Base-by-base conservation (phyloP, 2,797 vertebrate species). In the Acanthiza pusilla region DNA sequence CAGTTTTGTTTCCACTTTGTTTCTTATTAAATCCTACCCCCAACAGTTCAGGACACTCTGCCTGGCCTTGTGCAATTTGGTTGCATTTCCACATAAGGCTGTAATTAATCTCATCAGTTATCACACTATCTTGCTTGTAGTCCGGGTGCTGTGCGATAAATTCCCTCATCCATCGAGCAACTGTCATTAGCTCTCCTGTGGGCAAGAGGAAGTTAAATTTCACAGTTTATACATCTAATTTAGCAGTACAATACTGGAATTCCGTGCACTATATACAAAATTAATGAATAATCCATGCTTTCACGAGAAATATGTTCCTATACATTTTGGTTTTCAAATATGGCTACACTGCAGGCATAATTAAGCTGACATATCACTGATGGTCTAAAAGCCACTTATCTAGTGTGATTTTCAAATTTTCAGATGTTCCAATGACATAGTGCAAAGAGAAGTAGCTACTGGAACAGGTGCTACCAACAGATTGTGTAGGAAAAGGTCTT, bases 101-200 rank as follows among this genome's bases (percentile, higher is more conserved):
- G 13, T 99, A 99, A 97, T 99, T 99, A 53, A 99, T 99, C 96
- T 99, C 98, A 95, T 99, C 99, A 2, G 98, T 99, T 60, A 99
- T 98, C 65, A 99, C 89, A 40, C 99, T 99, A 94, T 99, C 99
- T 95, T 99, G 98, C 97, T 99, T 99, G 96, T 99, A 99, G 97
- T 98, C 97, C 0, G 99, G 99, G 94, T 99, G 99, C 86, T 98
- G 98, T 4, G 98, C 96, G 0, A 99, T 98, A 82, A 99, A 99
- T 36, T 99, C 99, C 96, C 99, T 98, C 99, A 99, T 99, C 99
- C 99, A 99, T 75, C 98, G 98, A 53, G 99, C 99, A 96, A 98
- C 99, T 50, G 99, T 99, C 99, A 99, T 99, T 96, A 99, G 96
- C 48, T 99, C 99, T 58, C 99, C 99, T 99, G 95, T 34, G 73